Evolutionary conservation across 1,140 invertebrate species (phyloP).

Genomic region (Ostrea denselamellosa): DNA sequence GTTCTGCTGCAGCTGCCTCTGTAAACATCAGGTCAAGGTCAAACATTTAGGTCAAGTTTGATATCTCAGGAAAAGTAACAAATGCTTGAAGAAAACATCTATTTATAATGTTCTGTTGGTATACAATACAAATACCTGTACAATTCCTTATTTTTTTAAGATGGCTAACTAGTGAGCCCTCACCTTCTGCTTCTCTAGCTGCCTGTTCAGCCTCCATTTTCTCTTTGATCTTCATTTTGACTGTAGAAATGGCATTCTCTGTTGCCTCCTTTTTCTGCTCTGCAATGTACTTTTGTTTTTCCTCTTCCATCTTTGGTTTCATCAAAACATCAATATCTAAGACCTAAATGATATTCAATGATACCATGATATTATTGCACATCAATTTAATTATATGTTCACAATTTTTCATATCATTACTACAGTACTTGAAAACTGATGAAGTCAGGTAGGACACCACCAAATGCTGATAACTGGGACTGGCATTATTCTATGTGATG

Average conservation of each 20-base stretch:
- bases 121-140: background rate
- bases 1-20: constrained; percentile 34
- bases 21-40: constrained; percentile 30
- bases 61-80: background rate
- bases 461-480: too few species aligned
- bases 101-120: background rate
- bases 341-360: constrained; percentile 59
- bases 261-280: constrained; percentile 67
- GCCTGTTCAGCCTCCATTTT: constrained; percentile 71
- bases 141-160: background rate
- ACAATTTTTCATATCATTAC: too few species aligned
- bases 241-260: constrained; percentile 70
- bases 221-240: constrained; percentile 73
- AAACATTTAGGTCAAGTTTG: background rate
- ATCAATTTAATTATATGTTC: too few species aligned
- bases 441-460: too few species aligned
- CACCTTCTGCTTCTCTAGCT: constrained; percentile 65
- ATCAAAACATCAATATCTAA: constrained; percentile 72
- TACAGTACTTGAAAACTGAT: too few species aligned
- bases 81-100: background rate
- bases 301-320: constrained; percentile 66
- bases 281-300: constrained; percentile 69
- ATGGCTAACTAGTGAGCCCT: background rate
- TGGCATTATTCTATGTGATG: too few species aligned
- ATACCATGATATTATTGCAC: too few species aligned